Conservation (phyloP, 2,113 vertebrate species). For the Cyanoramphus novaezelandiae region DNA sequence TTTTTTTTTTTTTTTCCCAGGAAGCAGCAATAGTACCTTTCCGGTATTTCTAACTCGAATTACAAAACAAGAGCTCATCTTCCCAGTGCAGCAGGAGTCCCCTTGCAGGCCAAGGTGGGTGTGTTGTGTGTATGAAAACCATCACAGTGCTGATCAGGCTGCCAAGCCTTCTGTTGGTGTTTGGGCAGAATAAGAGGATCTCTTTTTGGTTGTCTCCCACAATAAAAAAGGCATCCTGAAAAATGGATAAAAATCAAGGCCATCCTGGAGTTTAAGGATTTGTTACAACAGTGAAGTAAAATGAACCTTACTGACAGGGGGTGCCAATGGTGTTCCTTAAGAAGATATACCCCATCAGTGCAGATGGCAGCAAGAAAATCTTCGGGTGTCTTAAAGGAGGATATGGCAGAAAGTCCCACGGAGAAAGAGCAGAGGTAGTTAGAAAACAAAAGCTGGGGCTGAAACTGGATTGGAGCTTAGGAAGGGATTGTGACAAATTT, state of each 20-base stretch:
- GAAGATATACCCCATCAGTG: background rate
- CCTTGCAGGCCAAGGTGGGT: background rate
- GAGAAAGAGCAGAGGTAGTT: background rate
- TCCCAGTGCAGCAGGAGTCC: accelerated
- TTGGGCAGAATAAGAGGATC: background rate
- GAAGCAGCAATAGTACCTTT: background rate
- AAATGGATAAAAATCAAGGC: background rate
- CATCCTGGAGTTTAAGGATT: background rate
- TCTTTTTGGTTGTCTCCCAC: background rate
- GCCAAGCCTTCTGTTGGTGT: background rate
- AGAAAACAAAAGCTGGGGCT: accelerated
- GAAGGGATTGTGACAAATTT: background rate
- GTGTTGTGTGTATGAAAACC: background rate
- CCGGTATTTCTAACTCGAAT: accelerated
- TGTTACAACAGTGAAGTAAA: background rate
- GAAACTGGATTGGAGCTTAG: background rate
- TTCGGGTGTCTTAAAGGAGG: accelerated
- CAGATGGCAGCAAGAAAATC: background rate
- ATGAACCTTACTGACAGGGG: background rate
- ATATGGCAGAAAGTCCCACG: background rate
- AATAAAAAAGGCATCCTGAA: background rate
- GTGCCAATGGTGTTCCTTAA: background rate
- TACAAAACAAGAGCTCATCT: background rate
- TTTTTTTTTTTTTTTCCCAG: background rate
- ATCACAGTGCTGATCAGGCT: accelerated